Conservation (phyloP, 2,888 invertebrate species). For the Girardia tigrina region DNA sequence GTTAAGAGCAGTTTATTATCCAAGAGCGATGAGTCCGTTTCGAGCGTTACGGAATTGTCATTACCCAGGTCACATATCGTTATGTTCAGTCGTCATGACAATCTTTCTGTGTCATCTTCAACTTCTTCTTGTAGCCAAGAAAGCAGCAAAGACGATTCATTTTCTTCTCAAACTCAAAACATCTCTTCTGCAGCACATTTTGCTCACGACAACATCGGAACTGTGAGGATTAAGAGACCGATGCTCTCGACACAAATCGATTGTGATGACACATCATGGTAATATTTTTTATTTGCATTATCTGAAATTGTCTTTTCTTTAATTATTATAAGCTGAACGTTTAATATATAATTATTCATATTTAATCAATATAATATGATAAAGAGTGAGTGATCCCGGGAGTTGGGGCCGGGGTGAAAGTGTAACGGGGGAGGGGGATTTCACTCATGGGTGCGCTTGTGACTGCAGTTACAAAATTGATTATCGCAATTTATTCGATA, state of each 20-base stretch:
- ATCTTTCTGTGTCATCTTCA: background rate
- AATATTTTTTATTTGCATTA: background rate
- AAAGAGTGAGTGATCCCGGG: no score
- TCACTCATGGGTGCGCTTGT: no score
- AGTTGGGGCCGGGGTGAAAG: no score
- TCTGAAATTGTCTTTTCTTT: no score
- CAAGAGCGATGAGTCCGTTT: background rate
- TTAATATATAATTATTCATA: no score
- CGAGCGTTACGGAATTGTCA: background rate
- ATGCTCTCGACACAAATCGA: background rate
- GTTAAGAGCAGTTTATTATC: background rate
- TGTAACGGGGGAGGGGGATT: no score
- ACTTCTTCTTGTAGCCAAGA: conserved; percentile 13
- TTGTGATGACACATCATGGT: conserved; percentile 17
- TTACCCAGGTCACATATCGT: conserved; percentile 5
- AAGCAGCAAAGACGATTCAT: conserved; percentile 15
- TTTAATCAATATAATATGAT: no score
- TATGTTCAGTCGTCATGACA: background rate
- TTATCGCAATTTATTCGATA: no score
- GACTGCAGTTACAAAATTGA: no score
- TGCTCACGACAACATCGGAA: background rate
- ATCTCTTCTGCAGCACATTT: background rate
- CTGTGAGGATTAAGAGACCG: background rate
- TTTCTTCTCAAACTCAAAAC: conserved; percentile 11
- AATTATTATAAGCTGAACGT: no score